These are phyloP conservation scores for Adelosebastes latens DNA, from an alignment of 2,797 vertebrate genomes.

Conservation along the genomic window DNA sequence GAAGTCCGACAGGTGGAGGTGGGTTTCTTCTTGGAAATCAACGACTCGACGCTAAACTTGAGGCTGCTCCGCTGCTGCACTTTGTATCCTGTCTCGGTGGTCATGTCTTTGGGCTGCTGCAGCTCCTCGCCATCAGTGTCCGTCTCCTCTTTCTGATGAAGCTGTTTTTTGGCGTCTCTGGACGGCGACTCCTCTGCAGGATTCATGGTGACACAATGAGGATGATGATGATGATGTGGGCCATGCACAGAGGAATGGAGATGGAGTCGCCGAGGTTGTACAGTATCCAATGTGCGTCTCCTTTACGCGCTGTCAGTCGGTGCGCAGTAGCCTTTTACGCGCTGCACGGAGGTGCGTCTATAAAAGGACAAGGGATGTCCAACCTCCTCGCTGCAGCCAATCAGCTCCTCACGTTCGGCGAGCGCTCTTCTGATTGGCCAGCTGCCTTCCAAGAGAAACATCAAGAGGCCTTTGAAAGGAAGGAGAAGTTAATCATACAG, in stretches of 20 bases:
- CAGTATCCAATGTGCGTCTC: conserved; percentile 58
- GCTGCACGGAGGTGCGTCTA: conserved; percentile 69
- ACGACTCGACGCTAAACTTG: conserved; percentile 88
- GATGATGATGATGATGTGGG: conserved; percentile 73
- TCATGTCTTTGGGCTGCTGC: conserved; percentile 79
- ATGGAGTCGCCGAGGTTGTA: conserved; percentile 44
- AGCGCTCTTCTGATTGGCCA: conserved; percentile 75
- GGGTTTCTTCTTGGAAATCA: conserved; percentile 82
- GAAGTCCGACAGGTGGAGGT: conserved; percentile 78
- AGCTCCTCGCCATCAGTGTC: conserved; percentile 79
- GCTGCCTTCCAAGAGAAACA: conserved; percentile 69
- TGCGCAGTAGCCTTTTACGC: conserved; percentile 62
- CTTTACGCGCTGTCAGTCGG: conserved; percentile 47
- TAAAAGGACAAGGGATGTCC: conserved; percentile 78
- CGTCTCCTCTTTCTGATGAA: conserved; percentile 72
- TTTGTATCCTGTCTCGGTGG: conserved; percentile 79
- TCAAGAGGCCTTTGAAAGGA: conserved; percentile 83
- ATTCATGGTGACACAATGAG: conserved; percentile 81
- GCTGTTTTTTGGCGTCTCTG: conserved; percentile 75
- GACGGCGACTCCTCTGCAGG: conserved; percentile 77
- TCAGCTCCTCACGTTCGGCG: conserved; percentile 56
- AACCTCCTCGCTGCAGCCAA: conserved; percentile 78
- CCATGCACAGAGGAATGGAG: conserved; percentile 79
- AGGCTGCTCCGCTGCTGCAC: conserved; percentile 76
- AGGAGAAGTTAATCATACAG: conserved; percentile 86